Evolutionary conservation across 2,797 vertebrate species (phyloP).

Genomic region (Presbytis comata): DNA sequence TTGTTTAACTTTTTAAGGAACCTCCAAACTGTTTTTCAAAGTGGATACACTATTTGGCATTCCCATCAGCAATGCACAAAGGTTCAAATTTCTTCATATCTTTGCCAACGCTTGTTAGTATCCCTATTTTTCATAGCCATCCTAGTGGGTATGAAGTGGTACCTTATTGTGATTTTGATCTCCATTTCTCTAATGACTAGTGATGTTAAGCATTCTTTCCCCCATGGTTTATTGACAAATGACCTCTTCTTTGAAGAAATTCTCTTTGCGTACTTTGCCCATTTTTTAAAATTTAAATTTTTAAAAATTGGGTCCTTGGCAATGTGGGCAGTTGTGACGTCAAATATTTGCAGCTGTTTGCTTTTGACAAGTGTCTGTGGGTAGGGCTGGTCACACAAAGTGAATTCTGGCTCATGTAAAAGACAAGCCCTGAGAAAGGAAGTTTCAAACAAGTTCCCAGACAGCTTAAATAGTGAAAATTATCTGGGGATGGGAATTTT

Average conservation of each 20-base stretch:
- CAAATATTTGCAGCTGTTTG: background rate
- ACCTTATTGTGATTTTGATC: background rate
- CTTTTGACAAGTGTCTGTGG: background rate
- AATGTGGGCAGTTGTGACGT: background rate
- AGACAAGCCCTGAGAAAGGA: background rate
- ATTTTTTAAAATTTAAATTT: background rate
- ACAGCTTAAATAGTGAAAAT: background rate
- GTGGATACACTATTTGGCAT: background rate
- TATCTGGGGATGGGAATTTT: background rate
- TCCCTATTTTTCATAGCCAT: background rate
- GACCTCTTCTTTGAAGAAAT: background rate
- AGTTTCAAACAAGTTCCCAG: background rate
- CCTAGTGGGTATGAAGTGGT: background rate
- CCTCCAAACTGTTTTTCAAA: background rate
- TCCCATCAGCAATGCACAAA: background rate
- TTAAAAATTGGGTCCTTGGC: background rate
- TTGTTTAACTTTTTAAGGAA: background rate
- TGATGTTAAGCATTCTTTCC: background rate
- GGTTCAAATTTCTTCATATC: background rate
- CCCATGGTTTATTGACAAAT: background rate
- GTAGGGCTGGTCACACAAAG: background rate
- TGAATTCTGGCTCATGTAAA: background rate
- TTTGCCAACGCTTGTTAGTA: background rate
- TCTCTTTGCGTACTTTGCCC: background rate
- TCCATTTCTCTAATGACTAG: background rate